Base-by-base conservation (phyloP, 2,888 invertebrate species). In the Anorthoa munda region DNA sequence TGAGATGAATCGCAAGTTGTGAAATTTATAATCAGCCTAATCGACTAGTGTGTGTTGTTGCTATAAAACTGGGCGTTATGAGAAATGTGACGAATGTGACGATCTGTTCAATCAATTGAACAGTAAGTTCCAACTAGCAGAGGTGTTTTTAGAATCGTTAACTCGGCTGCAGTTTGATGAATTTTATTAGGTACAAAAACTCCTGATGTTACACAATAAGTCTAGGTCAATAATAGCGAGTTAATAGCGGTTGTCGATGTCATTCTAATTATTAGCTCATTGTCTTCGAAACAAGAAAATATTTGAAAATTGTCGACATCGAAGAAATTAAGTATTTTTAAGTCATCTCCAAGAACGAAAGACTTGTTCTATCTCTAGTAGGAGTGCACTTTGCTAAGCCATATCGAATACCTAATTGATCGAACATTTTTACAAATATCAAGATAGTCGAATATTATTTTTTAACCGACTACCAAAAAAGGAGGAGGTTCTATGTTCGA, bases 1-100 rank as follows among this genome's bases (percentile, higher is more conserved):
- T 71, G 66, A 67, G 26, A 75, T 77, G 26, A 76, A 80, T 76
- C 67, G 60, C 56, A 48, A 56, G 18, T 80, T 71, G 60, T 61
- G 72, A 71, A 81, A 69, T 58, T 11, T 63, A 66, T 72, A 58
- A 15, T 76, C 46, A 59, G 61, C 26, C 23, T 45, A 65, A 66
- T 46, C 67, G 39, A 26, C 50, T 21, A 60, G 45, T 72, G 60
- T 53, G 26, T 39, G 39, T 9, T 39, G 39, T 18, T 60, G 63
- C 11, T 51, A 63, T 63, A 58, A 59, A 63, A 23, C 26, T 66
- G 31, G 23, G 21, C 23, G 61, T 76, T 63, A 69, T 21, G 51
- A 21, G 51, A 48, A 45, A 12, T 60, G 58, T 71, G 56, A 46
- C 75, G 58, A 71, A 72, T 63, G 26, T 31, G 26, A 46, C 5